Base-by-base conservation (phyloP, 2,797 vertebrate genomes). In the Oreochromis grahami region DNA sequence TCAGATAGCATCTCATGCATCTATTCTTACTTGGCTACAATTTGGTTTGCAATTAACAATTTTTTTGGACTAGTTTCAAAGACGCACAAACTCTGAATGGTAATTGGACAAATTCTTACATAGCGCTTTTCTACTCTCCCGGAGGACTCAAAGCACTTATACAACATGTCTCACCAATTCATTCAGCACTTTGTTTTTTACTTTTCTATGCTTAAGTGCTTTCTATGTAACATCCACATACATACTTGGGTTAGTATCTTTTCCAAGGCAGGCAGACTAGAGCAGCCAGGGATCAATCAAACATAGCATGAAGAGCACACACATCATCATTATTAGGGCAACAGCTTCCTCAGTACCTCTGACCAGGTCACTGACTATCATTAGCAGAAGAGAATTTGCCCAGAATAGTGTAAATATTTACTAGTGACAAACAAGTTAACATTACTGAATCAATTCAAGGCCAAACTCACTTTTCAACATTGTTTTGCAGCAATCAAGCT, bases 371-470 rank as follows among this genome's bases (percentile, higher is more conserved):
- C 38, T 63, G 74, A 58, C 38, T 38, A 55, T 29, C 60, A 26
- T 68, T 86, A 87, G 58, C 77, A 81, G 58, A 34, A 79, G 80
- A 56, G 50, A 82, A 34, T 5, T 78, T 24, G 19, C 89, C 91
- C 89, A 95, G 78, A 60, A 52, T 29, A 76, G 78, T 13, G 41
- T 32, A 76, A 56, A 56, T 77, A 79, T 72, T 77, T 88, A 88
- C 84, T 55, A 88, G 83, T 58, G 82, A 48, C 45, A 32, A 86
- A 82, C 68, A 79, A 80, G 85, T 78, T 43, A 63, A 70, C 21
- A 14, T 34, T 55, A 56, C 15, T 58, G 34, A 34, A 34, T 19
- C 15, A 58, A 19, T 58, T 19, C 56, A 34, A 58, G 29, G 29
- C 29, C 8, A 58, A 58, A 58, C 29, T 34, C 56, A 19, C 29